A percentile compares a stretch with the other conserved stretches of the same genome.
These are phyloP conservation scores for Oceanites oceanicus DNA, from an alignment of 2,113 vertebrate genomes.

Conservation along the genomic window DNA sequence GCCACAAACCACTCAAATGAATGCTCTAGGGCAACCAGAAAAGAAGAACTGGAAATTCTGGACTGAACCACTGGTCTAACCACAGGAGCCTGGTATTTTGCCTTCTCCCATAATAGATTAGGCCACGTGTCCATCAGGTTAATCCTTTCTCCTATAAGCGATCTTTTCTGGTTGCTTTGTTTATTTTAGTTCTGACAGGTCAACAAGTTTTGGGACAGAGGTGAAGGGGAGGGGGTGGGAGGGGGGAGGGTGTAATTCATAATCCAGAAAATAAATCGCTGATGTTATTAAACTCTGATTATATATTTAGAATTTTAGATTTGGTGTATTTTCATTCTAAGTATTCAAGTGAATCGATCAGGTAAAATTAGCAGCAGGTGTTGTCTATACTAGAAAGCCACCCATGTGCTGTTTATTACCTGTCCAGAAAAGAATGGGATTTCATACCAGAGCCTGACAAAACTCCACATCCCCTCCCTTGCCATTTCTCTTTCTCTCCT, in stretches of 20 bases:
- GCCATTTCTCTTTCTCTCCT: slow-evolving; percentile 28
- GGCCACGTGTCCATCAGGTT: slow-evolving; percentile 51
- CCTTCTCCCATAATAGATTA: slow-evolving; percentile 48
- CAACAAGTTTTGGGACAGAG: slow-evolving; percentile 42
- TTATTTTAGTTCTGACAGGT: slow-evolving; percentile 63
- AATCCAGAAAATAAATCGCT: slow-evolving; percentile 56
- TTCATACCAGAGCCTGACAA: slow-evolving; percentile 32
- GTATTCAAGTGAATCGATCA: slow-evolving; percentile 49
- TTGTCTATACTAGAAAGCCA: slow-evolving; percentile 45
- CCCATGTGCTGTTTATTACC: slow-evolving; percentile 42
- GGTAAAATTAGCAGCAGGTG: slow-evolving; percentile 60
- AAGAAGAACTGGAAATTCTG: slow-evolving; percentile 63
- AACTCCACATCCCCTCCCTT: background rate
- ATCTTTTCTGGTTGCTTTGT: slow-evolving; percentile 67
- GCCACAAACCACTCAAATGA: slow-evolving; percentile 64
- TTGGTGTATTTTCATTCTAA: slow-evolving; percentile 68
- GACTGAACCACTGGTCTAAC: slow-evolving; percentile 56
- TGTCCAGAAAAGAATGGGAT: slow-evolving; percentile 45
- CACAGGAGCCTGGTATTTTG: slow-evolving; percentile 57
- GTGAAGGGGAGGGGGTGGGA: slow-evolving; percentile 17
- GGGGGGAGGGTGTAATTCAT: slow-evolving; percentile 50
- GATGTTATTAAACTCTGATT: slow-evolving; percentile 66
- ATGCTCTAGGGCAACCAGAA: slow-evolving; percentile 70
- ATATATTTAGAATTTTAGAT: slow-evolving; percentile 71
- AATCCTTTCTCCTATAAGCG: slow-evolving; percentile 42